Base-by-base conservation (phyloP, 2,797 vertebrate genomes). In the Knipowitschia caucasica region DNA sequence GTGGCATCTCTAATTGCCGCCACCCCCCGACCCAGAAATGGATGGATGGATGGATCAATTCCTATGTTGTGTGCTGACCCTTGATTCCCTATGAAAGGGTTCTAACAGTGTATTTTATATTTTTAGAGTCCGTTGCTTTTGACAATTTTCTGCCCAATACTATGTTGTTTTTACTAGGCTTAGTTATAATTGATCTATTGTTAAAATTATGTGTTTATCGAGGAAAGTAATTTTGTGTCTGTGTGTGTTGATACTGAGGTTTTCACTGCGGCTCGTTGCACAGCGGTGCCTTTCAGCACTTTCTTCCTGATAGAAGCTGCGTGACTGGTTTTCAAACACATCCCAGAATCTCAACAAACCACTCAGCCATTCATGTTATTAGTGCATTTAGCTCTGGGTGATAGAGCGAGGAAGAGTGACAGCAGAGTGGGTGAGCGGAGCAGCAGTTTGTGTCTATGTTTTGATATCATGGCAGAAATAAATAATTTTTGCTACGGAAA, bases 271-370 rank as follows among this genome's bases (percentile, higher is more conserved):
- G 36, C 39, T 51, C 7, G 7, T 53, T 63, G 50, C 54, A 62
- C 56, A 63, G 50, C 1, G 35, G 23, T 61, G 66, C 51, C 52
- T 71, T 71, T 67, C 50, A 77, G 56, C 54, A 67, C 43, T 59
- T 56, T 67, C 50, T 65, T 54, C 60, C 56, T 71, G 53, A 71
- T 50, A 62, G 57, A 50, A 72, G 70, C 55, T 75, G 53, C 30
- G 31, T 59, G 62, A 69, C 56, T 56, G 59, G 50, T 64, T 67
- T 64, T 49, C 39, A 67, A 61, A 76, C 64, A 62, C 47, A 51
- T 27, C 30, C 44, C 44, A 54, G 40, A 63, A 60, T 54, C 21
- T 73, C 57, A 56, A 50, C 53, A 54, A 23, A 27, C 42, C 39
- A 35, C 50, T 54, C 33, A 66, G 30, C 26, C 42, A 69, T 67